Evolutionary conservation across 2,797 vertebrate species (phyloP).

Genomic region (Sylvilagus floridanus): DNA sequence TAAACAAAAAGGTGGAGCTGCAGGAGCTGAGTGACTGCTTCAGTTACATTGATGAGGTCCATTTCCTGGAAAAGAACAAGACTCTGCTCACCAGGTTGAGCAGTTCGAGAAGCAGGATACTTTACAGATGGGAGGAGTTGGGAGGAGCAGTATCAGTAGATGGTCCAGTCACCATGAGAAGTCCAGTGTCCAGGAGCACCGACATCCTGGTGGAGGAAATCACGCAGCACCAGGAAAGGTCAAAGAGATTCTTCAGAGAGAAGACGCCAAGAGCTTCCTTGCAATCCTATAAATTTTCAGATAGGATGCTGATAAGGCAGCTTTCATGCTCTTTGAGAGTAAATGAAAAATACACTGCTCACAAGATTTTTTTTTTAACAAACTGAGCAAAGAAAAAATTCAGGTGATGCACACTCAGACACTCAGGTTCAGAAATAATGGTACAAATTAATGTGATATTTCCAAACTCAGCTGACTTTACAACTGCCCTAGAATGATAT

Average conservation of each 20-base stretch:
- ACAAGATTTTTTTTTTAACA: conserved; percentile 94
- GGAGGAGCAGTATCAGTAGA: conserved; percentile 90
- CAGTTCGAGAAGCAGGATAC: conserved; percentile 92
- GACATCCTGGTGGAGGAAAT: conserved; percentile 91
- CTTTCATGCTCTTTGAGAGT: conserved; percentile 91
- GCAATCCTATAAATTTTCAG: conserved; percentile 90
- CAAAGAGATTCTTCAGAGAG: conserved; percentile 92
- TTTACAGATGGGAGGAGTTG: conserved; percentile 89
- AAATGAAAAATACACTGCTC: conserved; percentile 91
- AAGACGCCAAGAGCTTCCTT: conserved; percentile 89
- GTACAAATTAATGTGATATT: conserved; percentile 92
- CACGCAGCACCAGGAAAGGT: conserved; percentile 91
- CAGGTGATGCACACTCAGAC: conserved; percentile 87
- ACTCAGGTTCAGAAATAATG: conserved; percentile 91
- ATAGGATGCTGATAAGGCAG: conserved; percentile 94
- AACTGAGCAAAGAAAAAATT: conserved; percentile 94
- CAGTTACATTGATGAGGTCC: conserved; percentile 91
- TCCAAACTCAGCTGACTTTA: conserved; percentile 91
- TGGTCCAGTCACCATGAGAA: conserved; percentile 93
- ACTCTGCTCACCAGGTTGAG: conserved; percentile 92
- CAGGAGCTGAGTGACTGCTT: conserved; percentile 93
- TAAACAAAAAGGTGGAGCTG: conserved; percentile 93
- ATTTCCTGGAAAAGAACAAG: conserved; percentile 94
- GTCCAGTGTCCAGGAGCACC: conserved; percentile 90
- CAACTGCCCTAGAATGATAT: conserved; percentile 90